phyloP scores from a whole-genome alignment of 1,140 invertebrate species.

The Ips typographus region DNA sequence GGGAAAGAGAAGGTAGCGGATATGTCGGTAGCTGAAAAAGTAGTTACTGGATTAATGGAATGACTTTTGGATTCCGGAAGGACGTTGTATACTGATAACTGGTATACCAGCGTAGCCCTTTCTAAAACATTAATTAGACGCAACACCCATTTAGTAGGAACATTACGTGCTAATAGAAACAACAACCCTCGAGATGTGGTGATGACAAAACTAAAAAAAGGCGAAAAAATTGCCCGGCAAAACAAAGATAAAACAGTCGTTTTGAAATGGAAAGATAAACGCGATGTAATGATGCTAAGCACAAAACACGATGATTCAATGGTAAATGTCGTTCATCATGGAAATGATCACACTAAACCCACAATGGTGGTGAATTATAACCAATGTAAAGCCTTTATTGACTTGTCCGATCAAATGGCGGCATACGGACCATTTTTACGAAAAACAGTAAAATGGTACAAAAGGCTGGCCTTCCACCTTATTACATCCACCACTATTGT shows the following conservation, averaged over 20 bases:
- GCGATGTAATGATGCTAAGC: slow-evolving; percentile 47
- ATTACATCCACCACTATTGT: not conserved
- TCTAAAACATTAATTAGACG: slow-evolving; percentile 38
- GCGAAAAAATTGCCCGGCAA: slow-evolving; percentile 16
- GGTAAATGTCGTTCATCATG: not conserved
- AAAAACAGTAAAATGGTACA: slow-evolving; percentile 48
- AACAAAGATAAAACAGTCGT: slow-evolving; percentile 41
- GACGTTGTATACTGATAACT: slow-evolving; percentile 44
- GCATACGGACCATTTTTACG: slow-evolving; percentile 46
- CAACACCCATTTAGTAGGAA: slow-evolving; percentile 26
- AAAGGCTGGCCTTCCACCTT: slow-evolving; percentile 6
- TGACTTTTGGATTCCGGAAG: slow-evolving; percentile 12
- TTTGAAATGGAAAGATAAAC: slow-evolving; percentile 51
- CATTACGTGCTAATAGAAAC: slow-evolving; percentile 33
- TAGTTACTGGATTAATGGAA: slow-evolving; percentile 19
- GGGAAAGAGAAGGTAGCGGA: slow-evolving; percentile 33
- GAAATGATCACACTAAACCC: not conserved
- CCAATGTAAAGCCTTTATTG: slow-evolving; percentile 32
- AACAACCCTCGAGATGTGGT: slow-evolving; percentile 42
- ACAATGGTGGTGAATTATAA: slow-evolving; percentile 5
- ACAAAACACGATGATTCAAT: slow-evolving; percentile 44
- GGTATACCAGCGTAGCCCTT: slow-evolving; percentile 51
- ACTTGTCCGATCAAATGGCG: slow-evolving; percentile 44
- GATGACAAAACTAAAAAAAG: slow-evolving; percentile 17
- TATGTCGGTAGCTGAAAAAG: slow-evolving; percentile 7